Base-by-base conservation (phyloP, 2,888 invertebrate genomes). In the Scaptomyza polygonia region DNA sequence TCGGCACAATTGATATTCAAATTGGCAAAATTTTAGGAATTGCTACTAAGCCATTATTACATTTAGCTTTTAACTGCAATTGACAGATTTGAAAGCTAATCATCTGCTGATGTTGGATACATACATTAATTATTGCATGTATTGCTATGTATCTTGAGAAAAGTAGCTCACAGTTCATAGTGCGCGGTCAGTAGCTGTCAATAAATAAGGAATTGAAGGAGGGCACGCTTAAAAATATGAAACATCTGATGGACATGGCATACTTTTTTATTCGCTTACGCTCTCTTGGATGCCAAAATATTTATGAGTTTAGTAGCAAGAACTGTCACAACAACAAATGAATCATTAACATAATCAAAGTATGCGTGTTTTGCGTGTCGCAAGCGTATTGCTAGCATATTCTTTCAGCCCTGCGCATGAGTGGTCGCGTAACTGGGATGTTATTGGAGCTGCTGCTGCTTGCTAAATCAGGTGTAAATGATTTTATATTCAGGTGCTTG, bases 291-390 rank as follows among this genome's bases (percentile, higher is more conserved):
- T 77, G 67, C 61, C 64, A 63, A 68, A 76, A 79, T 78, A 72
- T 79, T 84, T 79, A 83, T 72, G 53, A 48, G 62, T 51, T 67
- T 51, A 55, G 74, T 80, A 47, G 30, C 44, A 44, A 29, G 27
- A 58, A 47, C 14, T 45, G 27, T 34, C n/a, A 34, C 36, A n/a
- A n/a, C 4, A 42, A 27, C 62, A 40, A 12, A 12, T 29, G 29
- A 75, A 75, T 84, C 69, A 82, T 82, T 82, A 87, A 82, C 82
- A 87, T 82, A 82, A 81, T 87, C 82, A 75, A 76, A 85, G 72
- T 78, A 79, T 82, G 81, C 81, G 87, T 82, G 81, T 77, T 75
- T 66, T 52, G 86, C 81, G 84, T 80, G 80, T 52, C 44, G 39
- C 34, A 16, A 43, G 52, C 59, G 53, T 66, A 84, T 81, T 84